Evolutionary conservation across 2,888 invertebrate species (phyloP).

Genomic region (Lacanobia oleracea): DNA sequence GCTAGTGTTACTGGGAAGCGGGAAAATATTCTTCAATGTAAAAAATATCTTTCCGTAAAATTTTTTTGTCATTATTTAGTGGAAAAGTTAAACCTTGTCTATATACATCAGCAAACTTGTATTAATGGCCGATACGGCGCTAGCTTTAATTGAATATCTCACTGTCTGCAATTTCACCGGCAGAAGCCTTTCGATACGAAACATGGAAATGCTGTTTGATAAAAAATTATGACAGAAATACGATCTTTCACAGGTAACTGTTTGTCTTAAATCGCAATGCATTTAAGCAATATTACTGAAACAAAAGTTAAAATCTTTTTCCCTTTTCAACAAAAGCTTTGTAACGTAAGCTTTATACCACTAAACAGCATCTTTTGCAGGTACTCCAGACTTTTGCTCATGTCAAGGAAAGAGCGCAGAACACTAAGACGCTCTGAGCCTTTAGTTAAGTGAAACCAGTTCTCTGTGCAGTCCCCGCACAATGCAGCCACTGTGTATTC

Average conservation of each 20-base stretch:
- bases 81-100: not conserved
- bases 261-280: not conserved
- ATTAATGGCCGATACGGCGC: no score
- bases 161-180: no score
- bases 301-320: slow-evolving; percentile 9
- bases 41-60: not conserved
- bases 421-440: slow-evolving; percentile 41
- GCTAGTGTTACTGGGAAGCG: not conserved
- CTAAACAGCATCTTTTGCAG: slow-evolving; percentile 29
- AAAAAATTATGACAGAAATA: no score
- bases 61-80: not conserved
- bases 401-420: slow-evolving; percentile 41
- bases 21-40: not conserved
- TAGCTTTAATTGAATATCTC: no score
- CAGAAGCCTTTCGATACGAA: no score
- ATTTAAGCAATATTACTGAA: slow-evolving; percentile 6
- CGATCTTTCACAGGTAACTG: not conserved
- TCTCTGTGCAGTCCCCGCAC: slow-evolving; percentile 19
- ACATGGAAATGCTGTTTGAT: no score
- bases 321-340: slow-evolving; percentile 17
- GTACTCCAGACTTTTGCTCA: slow-evolving; percentile 29
- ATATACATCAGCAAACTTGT: no score
- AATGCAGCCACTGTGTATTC: slow-evolving; percentile 38
- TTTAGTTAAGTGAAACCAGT: slow-evolving; percentile 50
- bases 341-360: slow-evolving; percentile 14